Conservation (phyloP, 2,113 vertebrate genomes). For the Chlamydotis undulata region DNA sequence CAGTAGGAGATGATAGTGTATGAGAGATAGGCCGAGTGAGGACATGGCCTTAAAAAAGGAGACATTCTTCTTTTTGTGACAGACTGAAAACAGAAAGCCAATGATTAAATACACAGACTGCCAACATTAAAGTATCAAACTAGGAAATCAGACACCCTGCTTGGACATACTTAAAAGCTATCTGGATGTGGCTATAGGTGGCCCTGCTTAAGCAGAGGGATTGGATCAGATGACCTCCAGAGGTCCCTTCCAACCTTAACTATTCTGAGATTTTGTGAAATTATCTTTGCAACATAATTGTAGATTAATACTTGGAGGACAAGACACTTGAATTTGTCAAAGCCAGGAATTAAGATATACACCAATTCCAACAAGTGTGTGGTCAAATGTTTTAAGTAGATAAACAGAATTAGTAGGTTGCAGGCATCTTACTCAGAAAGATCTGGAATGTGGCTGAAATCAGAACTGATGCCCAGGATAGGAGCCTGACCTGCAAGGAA, state of each 20-base stretch:
- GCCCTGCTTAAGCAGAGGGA: not conserved
- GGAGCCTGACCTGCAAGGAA: not conserved
- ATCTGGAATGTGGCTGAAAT: not conserved
- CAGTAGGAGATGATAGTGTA: not conserved
- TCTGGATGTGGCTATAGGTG: not conserved
- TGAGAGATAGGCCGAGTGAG: not conserved
- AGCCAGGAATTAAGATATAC: not conserved
- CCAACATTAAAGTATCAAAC: not conserved
- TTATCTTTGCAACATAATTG: not conserved
- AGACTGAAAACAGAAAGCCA: not conserved
- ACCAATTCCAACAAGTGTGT: not conserved
- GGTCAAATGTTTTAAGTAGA: not conserved
- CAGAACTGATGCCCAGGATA: not conserved
- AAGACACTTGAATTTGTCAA: not conserved
- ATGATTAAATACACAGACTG: not conserved
- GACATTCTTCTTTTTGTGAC: not conserved
- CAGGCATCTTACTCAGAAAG: not conserved
- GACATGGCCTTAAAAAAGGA: not conserved
- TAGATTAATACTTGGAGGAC: not conserved
- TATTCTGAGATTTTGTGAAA: not conserved
- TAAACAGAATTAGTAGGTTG: not conserved
- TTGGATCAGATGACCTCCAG: not conserved
- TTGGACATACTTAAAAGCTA: not conserved
- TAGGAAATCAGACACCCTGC: not conserved
- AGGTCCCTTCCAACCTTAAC: not conserved